Evolutionary conservation across 2,113 vertebrate species (phyloP).

Genomic region (Donacobius atricapilla): DNA sequence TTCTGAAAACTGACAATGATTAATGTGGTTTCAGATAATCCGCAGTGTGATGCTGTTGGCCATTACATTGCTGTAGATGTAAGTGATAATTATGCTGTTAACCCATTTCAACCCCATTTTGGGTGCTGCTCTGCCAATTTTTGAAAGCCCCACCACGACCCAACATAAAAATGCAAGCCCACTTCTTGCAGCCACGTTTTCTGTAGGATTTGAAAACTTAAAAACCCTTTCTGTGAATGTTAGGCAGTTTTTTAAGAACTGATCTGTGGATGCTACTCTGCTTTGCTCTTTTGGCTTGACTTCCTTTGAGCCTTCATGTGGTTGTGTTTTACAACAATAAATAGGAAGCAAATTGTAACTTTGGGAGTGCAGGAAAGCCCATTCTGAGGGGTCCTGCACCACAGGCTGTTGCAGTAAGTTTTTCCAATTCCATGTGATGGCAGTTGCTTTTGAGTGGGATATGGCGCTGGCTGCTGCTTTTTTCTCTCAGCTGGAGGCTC

Average conservation of each 20-base stretch:
- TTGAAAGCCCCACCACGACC: not conserved
- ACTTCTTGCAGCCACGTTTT: not conserved
- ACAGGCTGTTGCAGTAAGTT: not conserved
- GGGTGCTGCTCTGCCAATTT: not conserved
- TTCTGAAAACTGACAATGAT: not conserved
- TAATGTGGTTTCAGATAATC: not conserved
- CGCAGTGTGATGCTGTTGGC: accelerated
- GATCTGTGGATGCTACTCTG: accelerated
- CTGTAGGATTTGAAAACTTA: not conserved
- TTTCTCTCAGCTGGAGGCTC: not conserved
- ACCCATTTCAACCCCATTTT: not conserved
- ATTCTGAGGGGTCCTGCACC: not conserved
- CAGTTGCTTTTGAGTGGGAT: not conserved
- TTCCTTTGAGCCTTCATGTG: not conserved
- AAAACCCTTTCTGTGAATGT: not conserved
- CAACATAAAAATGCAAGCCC: not conserved
- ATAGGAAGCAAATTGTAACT: not conserved
- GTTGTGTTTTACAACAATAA: not conserved
- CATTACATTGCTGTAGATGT: not conserved
- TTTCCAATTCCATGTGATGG: not conserved
- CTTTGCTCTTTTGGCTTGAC: not conserved
- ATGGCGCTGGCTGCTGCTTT: not conserved
- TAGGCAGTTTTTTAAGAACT: not conserved
- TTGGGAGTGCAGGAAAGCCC: not conserved
- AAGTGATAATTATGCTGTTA: not conserved